phyloP scores from a whole-genome alignment of 1,140 invertebrate genomes.

The Drosophila sechellia region DNA sequence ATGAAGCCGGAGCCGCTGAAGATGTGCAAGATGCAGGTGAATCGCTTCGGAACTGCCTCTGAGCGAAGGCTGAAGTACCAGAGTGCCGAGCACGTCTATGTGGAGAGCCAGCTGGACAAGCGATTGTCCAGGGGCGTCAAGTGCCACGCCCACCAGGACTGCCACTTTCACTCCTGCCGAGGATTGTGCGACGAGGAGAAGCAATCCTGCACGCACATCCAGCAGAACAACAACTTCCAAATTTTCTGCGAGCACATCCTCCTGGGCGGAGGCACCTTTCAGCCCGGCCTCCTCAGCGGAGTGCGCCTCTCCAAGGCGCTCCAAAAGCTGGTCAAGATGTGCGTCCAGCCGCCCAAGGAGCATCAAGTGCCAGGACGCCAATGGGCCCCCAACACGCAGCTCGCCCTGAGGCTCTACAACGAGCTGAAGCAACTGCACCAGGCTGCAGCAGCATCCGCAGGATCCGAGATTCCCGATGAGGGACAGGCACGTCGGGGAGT shows the following conservation, averaged over 20 bases:
- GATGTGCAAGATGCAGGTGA: slow-evolving; percentile 80
- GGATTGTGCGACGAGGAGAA: slow-evolving; percentile 64
- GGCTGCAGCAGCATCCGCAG: slow-evolving; percentile 58
- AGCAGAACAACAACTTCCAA: slow-evolving; percentile 82
- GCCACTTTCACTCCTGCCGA: slow-evolving; percentile 68
- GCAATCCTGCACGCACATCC: slow-evolving; percentile 60
- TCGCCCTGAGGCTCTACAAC: slow-evolving; percentile 71
- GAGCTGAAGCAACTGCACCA: slow-evolving; percentile 75
- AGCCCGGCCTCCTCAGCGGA: slow-evolving; percentile 68
- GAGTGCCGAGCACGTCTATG: slow-evolving; percentile 71
- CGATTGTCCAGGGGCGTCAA: slow-evolving; percentile 58
- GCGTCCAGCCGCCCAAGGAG: slow-evolving; percentile 70
- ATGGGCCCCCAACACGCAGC: slow-evolving; percentile 64
- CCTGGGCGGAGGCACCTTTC: slow-evolving; percentile 60
- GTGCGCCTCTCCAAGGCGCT: slow-evolving; percentile 54
- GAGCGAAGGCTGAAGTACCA: slow-evolving; percentile 74
- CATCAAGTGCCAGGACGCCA: slow-evolving; percentile 60
- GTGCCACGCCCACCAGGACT: slow-evolving; percentile 65
- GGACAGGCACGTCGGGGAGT: slow-evolving; percentile 12
- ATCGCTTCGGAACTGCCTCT: slow-evolving; percentile 69
- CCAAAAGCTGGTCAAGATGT: slow-evolving; percentile 66
- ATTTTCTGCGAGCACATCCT: slow-evolving; percentile 75
- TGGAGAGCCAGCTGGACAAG: slow-evolving; percentile 78
- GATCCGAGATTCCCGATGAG: slow-evolving; percentile 33
- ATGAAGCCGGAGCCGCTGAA: slow-evolving; percentile 80